Evolutionary conservation across 2,888 invertebrate species (phyloP).

Genomic region (Alentia gelatinosa): DNA sequence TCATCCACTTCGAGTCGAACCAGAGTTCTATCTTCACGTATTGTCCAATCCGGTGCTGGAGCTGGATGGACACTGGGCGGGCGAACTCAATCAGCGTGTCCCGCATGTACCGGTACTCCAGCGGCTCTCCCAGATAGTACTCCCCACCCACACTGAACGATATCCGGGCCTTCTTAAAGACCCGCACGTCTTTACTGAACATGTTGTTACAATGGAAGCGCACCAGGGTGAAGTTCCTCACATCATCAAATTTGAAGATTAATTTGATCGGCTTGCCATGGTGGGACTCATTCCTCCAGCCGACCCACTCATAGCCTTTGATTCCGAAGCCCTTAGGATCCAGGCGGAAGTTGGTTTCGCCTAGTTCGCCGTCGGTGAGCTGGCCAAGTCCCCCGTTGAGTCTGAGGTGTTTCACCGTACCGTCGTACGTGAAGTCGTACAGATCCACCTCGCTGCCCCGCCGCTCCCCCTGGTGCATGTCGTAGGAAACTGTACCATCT

Average conservation of each 20-base stretch:
- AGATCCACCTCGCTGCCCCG: slow-evolving; percentile 90
- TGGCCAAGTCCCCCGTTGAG: slow-evolving; percentile 91
- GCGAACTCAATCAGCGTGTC: slow-evolving; percentile 91
- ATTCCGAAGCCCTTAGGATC: slow-evolving; percentile 84
- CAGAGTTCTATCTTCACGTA: slow-evolving; percentile 88
- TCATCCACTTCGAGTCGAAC: slow-evolving; percentile 92
- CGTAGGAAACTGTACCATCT: slow-evolving; percentile 92
- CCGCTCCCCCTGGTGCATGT: slow-evolving; percentile 94
- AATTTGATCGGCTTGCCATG: slow-evolving; percentile 86
- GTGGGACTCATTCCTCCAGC: slow-evolving; percentile 88
- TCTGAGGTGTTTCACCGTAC: slow-evolving; percentile 83
- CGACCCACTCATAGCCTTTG: slow-evolving; percentile 91
- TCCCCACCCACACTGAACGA: slow-evolving; percentile 89
- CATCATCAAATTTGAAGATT: slow-evolving; percentile 92
- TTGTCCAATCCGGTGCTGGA: slow-evolving; percentile 90
- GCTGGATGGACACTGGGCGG: slow-evolving; percentile 90
- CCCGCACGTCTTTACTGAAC: slow-evolving; percentile 91
- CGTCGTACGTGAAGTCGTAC: slow-evolving; percentile 92
- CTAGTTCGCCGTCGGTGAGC: slow-evolving; percentile 89
- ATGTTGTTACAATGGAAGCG: slow-evolving; percentile 92
- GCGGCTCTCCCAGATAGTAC: slow-evolving; percentile 88
- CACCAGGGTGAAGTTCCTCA: slow-evolving; percentile 92
- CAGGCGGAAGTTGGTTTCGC: slow-evolving; percentile 88
- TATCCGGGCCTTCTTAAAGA: slow-evolving; percentile 89
- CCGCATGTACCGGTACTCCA: slow-evolving; percentile 85